Evolutionary conservation across 2,113 vertebrate species (phyloP).

Genomic region (Geothlypis trichas): DNA sequence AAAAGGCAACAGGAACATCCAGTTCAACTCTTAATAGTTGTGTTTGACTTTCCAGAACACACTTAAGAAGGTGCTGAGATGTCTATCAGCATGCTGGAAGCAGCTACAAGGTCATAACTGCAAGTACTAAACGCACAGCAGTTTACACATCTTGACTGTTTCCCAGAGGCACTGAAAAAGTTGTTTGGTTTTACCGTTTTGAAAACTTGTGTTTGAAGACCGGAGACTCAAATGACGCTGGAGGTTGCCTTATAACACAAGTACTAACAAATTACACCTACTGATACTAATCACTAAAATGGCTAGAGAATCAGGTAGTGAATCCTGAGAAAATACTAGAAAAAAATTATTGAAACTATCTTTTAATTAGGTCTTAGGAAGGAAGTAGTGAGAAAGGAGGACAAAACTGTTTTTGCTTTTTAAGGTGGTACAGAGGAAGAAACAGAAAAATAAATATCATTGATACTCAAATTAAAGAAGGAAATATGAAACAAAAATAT

Average conservation of each 20-base stretch:
- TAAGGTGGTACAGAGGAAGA: neutral
- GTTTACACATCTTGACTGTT: slow-evolving; percentile 1
- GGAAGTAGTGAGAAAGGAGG: neutral
- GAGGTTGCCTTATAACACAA: neutral
- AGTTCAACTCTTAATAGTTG: neutral
- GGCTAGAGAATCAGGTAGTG: neutral
- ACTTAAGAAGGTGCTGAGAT: neutral
- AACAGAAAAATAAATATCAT: neutral
- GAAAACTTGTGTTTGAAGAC: neutral
- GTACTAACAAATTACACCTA: neutral
- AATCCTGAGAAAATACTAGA: neutral
- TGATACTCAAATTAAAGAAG: neutral
- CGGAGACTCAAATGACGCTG: neutral
- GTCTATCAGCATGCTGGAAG: neutral
- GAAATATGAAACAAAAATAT: neutral
- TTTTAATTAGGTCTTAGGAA: neutral
- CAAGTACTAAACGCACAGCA: neutral
- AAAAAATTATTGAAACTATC: neutral
- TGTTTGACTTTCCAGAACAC: slow-evolving; percentile 6
- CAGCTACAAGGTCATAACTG: neutral
- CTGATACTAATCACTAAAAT: neutral
- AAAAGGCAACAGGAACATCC: neutral
- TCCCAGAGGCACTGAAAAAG: neutral
- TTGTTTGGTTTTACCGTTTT: neutral
- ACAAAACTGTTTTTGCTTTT: neutral